Evolutionary conservation across 1,140 invertebrate species (phyloP), one percentile per base, ranked within the genome.

Genomic region (Dendrolimus punctatus): DNA sequence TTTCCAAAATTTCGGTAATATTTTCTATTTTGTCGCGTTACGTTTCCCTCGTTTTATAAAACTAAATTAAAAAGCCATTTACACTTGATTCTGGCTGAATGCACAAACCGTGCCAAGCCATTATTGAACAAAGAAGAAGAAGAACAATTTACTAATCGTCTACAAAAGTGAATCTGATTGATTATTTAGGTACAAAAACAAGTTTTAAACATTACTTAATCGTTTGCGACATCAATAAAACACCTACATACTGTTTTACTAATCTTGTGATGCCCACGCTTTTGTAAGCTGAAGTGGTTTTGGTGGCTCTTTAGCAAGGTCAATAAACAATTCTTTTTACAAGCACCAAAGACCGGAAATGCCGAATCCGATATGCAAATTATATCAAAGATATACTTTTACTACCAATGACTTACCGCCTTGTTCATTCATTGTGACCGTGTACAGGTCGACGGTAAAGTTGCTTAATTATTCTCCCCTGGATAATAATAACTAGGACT

Each of bases 321-420:
- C 73, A 63, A 54, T 67, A 68, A 72, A 71, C 60, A 79, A 73
- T 81, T 71, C 76, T 58, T 64, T 55, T 64, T 53, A 53, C 62
- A 58, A 66, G 58, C 56, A 57, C 57, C 43, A 53, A 62, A 68
- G 49, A 80, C 66, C 80, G 82, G 82, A 86, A 84, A 84, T 72
- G 71, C 72, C 75, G 73, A 71, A 73, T 75, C 70, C 67, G 74
- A 77, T 78, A 85, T 84, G 79, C 76, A 78, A 85, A 84, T 80
- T 48, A 44, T 51, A 72, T 71, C 66, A 66, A 65, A 68, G 64
- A 73, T 71, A 63, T 40, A 46, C 42, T 51, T 51, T 40, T 43
- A 57, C 48, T 57, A 54, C 58, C 53, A 58, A 57, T 62, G 57
- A 65, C 60, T 67, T 70, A 54, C 63, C 55, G 62, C 62, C 23